A percentile compares a stretch with the other conserved stretches of the same genome.
Evolutionary conservation across 2,888 invertebrate genomes (phyloP).

Genomic region (Stenchaetothrips biformis): DNA sequence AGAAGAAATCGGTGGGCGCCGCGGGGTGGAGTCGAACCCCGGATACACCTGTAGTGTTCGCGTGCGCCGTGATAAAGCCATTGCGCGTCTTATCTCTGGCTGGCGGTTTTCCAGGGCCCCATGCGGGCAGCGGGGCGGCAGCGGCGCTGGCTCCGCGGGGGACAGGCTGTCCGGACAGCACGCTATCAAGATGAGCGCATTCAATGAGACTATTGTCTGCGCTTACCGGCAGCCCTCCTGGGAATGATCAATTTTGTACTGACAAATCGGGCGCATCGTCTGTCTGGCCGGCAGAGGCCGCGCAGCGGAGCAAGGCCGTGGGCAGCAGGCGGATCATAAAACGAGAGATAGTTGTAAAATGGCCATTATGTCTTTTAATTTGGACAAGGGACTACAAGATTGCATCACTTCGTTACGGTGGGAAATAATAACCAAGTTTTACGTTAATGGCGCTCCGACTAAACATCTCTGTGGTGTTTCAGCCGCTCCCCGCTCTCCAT

Average conservation of each 20-base stretch:
- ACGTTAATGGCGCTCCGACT: background rate
- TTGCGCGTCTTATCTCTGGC: background rate
- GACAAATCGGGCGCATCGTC: too few species aligned
- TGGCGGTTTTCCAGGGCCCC: slow-evolving; percentile 11
- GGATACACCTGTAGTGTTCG: background rate
- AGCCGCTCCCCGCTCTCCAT: too few species aligned
- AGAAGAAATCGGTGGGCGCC: too few species aligned
- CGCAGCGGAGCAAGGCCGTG: too few species aligned
- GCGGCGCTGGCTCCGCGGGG: background rate
- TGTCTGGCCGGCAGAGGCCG: too few species aligned
- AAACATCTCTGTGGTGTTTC: too few species aligned
- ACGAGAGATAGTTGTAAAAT: background rate
- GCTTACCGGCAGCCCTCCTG: background rate
- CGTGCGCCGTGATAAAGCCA: background rate
- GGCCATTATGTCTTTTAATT: slow-evolving; percentile 7
- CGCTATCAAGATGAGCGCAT: slow-evolving; percentile 15
- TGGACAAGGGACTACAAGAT: background rate
- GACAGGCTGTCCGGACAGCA: background rate
- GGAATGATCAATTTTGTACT: too few species aligned
- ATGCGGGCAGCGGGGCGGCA: background rate
- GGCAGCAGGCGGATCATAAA: background rate
- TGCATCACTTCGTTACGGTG: slow-evolving; percentile 17
- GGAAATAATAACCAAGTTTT: background rate
- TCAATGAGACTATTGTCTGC: background rate
- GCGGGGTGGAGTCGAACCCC: too few species aligned